A percentile compares a stretch with the other conserved stretches of the same genome.
These are phyloP conservation scores for Pseudonaja textilis DNA, from an alignment of 2,113 vertebrate genomes.

Conservation along the genomic window DNA sequence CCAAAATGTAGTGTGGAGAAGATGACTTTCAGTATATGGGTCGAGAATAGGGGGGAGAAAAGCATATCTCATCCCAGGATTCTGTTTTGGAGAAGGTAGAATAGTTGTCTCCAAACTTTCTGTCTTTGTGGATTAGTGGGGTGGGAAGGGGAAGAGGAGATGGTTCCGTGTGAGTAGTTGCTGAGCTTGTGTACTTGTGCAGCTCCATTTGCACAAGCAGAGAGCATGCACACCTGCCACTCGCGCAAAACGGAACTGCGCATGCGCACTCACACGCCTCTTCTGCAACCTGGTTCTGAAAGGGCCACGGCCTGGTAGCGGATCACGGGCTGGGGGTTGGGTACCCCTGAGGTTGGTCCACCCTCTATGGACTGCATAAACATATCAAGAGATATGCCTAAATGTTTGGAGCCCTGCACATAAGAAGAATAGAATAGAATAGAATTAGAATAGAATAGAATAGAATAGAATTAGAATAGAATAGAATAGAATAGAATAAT, in stretches of 20 bases:
- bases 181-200: not conserved
- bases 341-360: not conserved
- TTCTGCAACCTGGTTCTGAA: no score
- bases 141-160: not conserved
- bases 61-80: not conserved
- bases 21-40: not conserved
- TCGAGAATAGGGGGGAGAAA: not conserved
- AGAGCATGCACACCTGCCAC: no score
- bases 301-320: no score
- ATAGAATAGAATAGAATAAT: no score
- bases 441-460: not conserved
- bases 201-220: not conserved
- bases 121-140: not conserved
- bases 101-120: not conserved
- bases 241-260: no score
- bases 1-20: not conserved
- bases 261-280: fast-evolving
- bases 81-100: not conserved
- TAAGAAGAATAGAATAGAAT: not conserved
- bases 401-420: not conserved
- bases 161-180: not conserved
- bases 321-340: no score
- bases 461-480: not conserved
- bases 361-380: not conserved
- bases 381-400: not conserved